Conservation (phyloP, 1,140 invertebrate genomes). For the Meloidogyne chitwoodi region DNA sequence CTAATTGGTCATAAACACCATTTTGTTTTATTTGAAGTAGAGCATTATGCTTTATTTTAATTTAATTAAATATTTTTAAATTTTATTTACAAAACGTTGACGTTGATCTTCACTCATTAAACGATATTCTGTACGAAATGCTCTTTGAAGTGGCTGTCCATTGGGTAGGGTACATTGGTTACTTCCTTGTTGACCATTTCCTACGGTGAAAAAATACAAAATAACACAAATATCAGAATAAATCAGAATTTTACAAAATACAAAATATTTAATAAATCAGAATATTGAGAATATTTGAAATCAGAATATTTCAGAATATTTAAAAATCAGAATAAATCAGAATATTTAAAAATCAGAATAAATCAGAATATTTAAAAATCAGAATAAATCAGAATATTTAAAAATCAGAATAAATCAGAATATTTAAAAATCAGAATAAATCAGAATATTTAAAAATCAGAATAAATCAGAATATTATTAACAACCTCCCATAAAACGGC, state of each 20-base stretch:
- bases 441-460: not conserved
- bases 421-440: not conserved
- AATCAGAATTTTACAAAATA: too few species aligned
- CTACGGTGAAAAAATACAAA: not conserved
- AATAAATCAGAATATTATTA: not conserved
- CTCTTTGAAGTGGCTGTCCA: slow-evolving; percentile 32
- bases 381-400: not conserved
- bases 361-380: not conserved
- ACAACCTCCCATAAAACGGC: slow-evolving; percentile 34
- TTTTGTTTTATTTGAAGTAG: not conserved
- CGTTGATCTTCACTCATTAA: slow-evolving; percentile 33
- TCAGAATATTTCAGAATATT: not conserved
- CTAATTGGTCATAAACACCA: not conserved
- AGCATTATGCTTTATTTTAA: slow-evolving; percentile 6
- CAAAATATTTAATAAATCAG: too few species aligned
- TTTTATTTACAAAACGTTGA: not conserved
- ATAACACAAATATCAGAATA: too few species aligned
- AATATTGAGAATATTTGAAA: not conserved
- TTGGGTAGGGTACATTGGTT: slow-evolving; percentile 37
- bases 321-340: too few species aligned
- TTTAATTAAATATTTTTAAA: not conserved
- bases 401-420: not conserved
- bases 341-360: not conserved
- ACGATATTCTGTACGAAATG: slow-evolving; percentile 42
- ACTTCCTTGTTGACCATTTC: slow-evolving; percentile 38